phyloP scores from a whole-genome alignment of 2,888 invertebrate species.

The Drosophila cognata region DNA sequence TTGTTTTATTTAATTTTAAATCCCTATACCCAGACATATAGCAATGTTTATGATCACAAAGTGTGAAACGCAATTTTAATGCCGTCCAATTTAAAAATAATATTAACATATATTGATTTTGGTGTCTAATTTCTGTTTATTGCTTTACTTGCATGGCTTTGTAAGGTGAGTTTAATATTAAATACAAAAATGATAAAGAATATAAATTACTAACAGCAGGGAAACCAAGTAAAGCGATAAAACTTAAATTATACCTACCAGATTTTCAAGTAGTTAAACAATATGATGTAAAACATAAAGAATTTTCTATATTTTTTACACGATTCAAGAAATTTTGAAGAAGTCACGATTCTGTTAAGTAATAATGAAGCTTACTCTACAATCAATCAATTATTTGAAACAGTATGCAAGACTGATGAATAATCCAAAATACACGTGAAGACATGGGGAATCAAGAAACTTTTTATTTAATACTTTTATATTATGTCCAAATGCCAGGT shows the following conservation, averaged over 20 bases:
- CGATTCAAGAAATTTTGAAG: conserved; percentile 38
- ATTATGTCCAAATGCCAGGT: conserved; percentile 38
- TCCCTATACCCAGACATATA: not conserved
- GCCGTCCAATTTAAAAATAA: not conserved
- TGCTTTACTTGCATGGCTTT: not conserved
- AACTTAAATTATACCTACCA: conserved; percentile 2
- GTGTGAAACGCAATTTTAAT: not conserved
- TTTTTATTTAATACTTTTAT: conserved; percentile 15
- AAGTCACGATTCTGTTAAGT: conserved; percentile 67
- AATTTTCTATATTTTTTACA: conserved; percentile 33
- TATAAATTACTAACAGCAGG: not conserved
- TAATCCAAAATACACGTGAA: conserved; percentile 14
- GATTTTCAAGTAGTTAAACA: not conserved
- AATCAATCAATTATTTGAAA: conserved; percentile 55
- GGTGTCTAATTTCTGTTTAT: not conserved
- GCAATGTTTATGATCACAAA: not conserved
- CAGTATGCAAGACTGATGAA: conserved; percentile 38
- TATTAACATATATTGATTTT: not conserved
- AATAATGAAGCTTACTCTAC: conserved; percentile 46
- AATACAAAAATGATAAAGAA: not conserved
- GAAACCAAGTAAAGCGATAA: not conserved
- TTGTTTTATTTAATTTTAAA: not conserved
- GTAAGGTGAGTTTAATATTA: not conserved
- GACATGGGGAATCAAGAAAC: conserved; percentile 12
- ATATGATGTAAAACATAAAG: conserved; percentile 12